phyloP scores from a whole-genome alignment of 2,888 invertebrate species.

The Fragum sueziense region DNA sequence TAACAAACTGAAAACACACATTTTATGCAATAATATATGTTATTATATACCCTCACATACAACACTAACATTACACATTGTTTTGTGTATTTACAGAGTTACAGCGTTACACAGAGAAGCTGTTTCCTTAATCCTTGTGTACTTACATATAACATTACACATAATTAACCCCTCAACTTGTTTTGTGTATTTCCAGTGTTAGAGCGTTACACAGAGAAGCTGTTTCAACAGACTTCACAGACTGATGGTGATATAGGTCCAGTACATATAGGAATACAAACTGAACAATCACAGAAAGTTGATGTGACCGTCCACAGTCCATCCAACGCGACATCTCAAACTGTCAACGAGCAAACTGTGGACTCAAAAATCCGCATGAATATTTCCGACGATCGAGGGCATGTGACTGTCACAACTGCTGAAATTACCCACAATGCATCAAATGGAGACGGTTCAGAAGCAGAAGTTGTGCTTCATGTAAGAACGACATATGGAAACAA shows the following conservation, averaged over 20 bases:
- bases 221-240: background rate
- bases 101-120: no score
- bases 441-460: constrained; percentile 36
- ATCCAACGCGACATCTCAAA: constrained; percentile 25
- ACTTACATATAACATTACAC: no score
- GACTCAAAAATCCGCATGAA: constrained; percentile 49
- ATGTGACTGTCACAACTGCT: constrained; percentile 52
- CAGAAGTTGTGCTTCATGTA: constrained; percentile 60
- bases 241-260: constrained; percentile 1
- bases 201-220: constrained; percentile 23
- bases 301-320: constrained; percentile 59
- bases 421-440: constrained; percentile 55
- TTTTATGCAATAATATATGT: no score
- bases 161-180: no score
- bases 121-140: no score
- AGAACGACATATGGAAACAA: constrained; percentile 49
- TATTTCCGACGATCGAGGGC: constrained; percentile 44
- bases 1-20: no score
- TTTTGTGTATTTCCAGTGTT: constrained; percentile 15
- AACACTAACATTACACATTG: no score
- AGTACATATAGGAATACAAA: constrained; percentile 56
- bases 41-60: no score
- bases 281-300: constrained; percentile 55
- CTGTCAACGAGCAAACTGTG: background rate
- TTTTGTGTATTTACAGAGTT: no score